These are phyloP conservation scores for Lepidurus couesii DNA, from an alignment of 1,140 invertebrate genomes.

Conservation along the genomic window DNA sequence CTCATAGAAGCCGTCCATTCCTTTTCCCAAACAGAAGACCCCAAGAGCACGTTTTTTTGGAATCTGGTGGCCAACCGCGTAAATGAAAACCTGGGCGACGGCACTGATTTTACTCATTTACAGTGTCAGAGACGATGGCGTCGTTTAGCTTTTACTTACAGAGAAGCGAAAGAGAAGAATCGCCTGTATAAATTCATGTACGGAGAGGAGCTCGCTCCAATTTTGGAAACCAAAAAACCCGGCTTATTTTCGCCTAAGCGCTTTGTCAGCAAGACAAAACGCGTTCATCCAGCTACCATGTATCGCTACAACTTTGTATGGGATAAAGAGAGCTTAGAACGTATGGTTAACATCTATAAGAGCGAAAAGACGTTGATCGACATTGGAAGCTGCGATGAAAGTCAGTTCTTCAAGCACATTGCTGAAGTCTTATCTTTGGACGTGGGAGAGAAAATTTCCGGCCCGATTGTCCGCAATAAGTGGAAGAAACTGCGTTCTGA, in stretches of 20 bases:
- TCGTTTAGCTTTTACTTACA: constrained; percentile 1
- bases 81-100: neutral
- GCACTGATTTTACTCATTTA: neutral
- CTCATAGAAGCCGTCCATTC: constrained; percentile 3
- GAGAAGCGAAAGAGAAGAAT: constrained; percentile 6
- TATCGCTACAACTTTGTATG: neutral
- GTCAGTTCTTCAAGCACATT: constrained; percentile 11
- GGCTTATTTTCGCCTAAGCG: constrained; percentile 8
- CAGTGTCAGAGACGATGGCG: constrained; percentile 5
- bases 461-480: neutral
- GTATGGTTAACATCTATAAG: neutral
- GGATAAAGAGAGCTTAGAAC: constrained; percentile 10
- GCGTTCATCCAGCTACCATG: constrained; percentile 13
- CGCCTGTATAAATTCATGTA: neutral
- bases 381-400: neutral
- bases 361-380: neutral
- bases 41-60: neutral
- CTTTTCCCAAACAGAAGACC: neutral
- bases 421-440: neutral
- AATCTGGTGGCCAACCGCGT: constrained; percentile 13
- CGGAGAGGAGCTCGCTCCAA: neutral
- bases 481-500: constrained; percentile 10
- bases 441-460: neutral
- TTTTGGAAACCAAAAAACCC: neutral
- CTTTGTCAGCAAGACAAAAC: neutral